phyloP scores from a whole-genome alignment of 2,113 vertebrate species.

The Rhadina sibilatrix region DNA sequence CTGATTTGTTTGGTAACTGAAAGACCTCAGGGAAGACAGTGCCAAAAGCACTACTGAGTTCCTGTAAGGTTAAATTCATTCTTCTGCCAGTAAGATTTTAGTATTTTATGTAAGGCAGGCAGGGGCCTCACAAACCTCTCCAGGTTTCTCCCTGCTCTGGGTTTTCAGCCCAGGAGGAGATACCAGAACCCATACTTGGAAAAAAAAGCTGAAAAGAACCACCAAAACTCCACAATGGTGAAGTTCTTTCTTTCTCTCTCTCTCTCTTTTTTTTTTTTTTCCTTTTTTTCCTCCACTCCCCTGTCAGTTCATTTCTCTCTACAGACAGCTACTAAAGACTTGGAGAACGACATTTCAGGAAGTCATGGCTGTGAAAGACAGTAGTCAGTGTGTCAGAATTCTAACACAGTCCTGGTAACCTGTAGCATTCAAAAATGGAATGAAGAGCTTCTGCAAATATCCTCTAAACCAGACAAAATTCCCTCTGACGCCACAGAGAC shows the following conservation, averaged over 20 bases:
- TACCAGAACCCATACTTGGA: not conserved
- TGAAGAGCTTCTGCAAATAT: not conserved
- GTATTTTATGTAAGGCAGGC: not conserved
- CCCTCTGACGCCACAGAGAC: constrained; percentile 18
- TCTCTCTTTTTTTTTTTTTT: accelerated
- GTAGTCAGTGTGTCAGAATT: not conserved
- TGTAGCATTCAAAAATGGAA: not conserved
- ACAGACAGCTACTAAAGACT: not conserved
- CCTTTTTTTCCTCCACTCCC: accelerated
- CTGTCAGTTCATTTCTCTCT: not conserved
- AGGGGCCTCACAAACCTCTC: not conserved
- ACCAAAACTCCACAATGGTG: not conserved
- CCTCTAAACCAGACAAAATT: constrained; percentile 3
- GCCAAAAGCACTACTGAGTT: not conserved
- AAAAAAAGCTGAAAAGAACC: not conserved
- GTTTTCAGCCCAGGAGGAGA: not conserved
- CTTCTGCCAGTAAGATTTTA: not conserved
- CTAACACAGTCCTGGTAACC: not conserved
- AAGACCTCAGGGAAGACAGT: not conserved
- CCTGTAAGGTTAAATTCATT: constrained; percentile 11
- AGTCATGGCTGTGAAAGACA: not conserved
- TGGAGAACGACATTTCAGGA: not conserved
- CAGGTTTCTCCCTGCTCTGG: not conserved
- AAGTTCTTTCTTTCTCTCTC: not conserved
- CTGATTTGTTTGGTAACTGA: not conserved